Conservation (phyloP, 2,113 vertebrate species). For the Atherinomorus stipes region DNA sequence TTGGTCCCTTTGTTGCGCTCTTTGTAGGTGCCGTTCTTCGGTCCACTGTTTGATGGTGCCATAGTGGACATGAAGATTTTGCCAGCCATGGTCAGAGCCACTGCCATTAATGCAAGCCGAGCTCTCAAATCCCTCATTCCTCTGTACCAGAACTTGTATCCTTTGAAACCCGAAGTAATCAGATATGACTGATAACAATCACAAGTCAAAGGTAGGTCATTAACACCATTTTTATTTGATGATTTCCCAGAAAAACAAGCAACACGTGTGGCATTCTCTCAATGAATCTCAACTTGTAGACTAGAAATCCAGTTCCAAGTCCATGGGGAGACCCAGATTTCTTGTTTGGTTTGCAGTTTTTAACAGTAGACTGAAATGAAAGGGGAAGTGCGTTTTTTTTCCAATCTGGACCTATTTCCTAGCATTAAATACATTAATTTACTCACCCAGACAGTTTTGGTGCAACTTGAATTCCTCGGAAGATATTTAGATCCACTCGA, state of each 20-base stretch:
- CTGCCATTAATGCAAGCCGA: constrained; percentile 97
- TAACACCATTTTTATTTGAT: background rate
- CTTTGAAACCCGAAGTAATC: constrained; percentile 75
- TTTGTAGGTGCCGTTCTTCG: constrained; percentile 95
- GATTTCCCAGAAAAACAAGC: too few species aligned
- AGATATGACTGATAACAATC: background rate
- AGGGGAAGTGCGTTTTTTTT: too few species aligned
- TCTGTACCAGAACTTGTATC: constrained; percentile 99
- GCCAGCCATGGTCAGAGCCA: constrained; percentile 96
- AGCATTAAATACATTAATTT: too few species aligned
- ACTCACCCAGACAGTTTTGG: too few species aligned
- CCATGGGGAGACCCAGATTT: too few species aligned
- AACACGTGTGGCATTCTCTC: background rate
- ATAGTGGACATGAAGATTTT: constrained; percentile 98
- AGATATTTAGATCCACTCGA: too few species aligned
- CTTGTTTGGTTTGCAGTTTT: too few species aligned
- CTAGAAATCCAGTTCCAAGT: too few species aligned
- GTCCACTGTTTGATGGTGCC: constrained; percentile 97
- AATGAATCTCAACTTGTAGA: background rate
- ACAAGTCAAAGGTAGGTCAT: constrained; percentile 23
- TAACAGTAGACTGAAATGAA: too few species aligned
- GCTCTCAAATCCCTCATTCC: constrained; percentile 97
- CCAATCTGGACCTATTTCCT: too few species aligned
- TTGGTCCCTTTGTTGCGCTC: background rate
- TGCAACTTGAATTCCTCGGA: too few species aligned